Base-by-base conservation (phyloP, 2,888 invertebrate species). In the Pelosia muscerda region DNA sequence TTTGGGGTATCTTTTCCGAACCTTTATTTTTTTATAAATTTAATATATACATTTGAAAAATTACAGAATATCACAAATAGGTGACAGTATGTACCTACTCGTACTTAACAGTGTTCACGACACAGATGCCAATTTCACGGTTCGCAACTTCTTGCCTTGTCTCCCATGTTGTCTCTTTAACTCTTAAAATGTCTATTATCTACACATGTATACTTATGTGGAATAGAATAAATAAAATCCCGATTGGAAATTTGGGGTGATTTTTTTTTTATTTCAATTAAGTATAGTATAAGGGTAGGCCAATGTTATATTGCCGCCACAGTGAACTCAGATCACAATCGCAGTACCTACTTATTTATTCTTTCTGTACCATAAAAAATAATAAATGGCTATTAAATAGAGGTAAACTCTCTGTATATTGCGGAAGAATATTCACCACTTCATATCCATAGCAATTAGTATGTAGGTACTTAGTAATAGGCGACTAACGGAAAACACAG, bases 71-170 rank as follows among this genome's bases (percentile, higher is more conserved):
- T 79, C 65, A 68, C 71, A 71, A 76, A 75, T 78, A 73, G 74
- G 81, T 84, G 75, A 81, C 83, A 84, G 80, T 81, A 68, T 59
- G 81, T 85, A 86, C 84, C 86, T 86, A 86, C 84, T 84, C 86
- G 83, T 81, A 86, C 84, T 86, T 86, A 86, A 85, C 84, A 86
- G 83, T 81, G 87, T 87, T 87, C 84, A 82, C 85, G 87, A 84
- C 86, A 82, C 88, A 88, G 88, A 88, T 87, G 88, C 83, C 88
- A 89, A 89, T 90, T 90, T 90, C 90, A 88, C 88, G 90, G 82
- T 82, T 84, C 86, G 88, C 86, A 87, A 83, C 87, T 80, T 79
- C 81, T 87, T 84, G 86, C 80, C 85, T 84, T 81, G 81, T 82
- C 80, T 79, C 84, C 83, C 80, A 83, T 86, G 85, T 86, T 86